Percentiles rank a stretch among this genome's conserved stretches.
Conservation (phyloP, 1,140 invertebrate genomes). For the Tetragnatha versicolor region DNA sequence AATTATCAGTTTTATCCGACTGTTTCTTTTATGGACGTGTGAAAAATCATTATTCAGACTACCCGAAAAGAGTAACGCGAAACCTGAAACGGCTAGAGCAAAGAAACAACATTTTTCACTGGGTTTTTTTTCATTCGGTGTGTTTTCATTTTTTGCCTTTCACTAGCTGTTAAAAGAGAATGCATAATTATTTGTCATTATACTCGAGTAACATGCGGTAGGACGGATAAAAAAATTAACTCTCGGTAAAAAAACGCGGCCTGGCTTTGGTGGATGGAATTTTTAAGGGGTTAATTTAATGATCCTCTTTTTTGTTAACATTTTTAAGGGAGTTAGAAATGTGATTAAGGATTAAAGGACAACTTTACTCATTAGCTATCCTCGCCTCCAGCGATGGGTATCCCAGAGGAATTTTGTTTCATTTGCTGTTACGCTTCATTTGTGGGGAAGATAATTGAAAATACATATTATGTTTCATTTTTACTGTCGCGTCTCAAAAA, state of each 20-base stretch:
- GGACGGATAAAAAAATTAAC: background rate
- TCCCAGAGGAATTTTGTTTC: too few species aligned
- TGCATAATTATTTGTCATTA: conserved; percentile 33
- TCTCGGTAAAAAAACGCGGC: background rate
- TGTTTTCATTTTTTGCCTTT: background rate
- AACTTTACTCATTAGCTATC: too few species aligned
- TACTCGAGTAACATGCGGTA: too few species aligned
- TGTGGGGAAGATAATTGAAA: too few species aligned
- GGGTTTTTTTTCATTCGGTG: background rate
- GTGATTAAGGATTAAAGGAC: too few species aligned
- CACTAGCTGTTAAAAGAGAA: background rate
- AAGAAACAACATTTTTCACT: conserved; percentile 1
- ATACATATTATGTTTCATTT: too few species aligned
- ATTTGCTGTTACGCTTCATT: too few species aligned
- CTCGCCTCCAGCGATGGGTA: too few species aligned
- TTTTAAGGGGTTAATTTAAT: conserved; percentile 23
- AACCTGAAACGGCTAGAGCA: conserved; percentile 4
- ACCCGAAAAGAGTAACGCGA: background rate
- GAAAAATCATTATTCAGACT: conserved; percentile 22
- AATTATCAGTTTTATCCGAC: background rate
- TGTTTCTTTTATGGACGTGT: background rate
- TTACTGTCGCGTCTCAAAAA: too few species aligned
- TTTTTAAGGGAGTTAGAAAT: background rate
- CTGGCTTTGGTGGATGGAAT: background rate
- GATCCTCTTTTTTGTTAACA: background rate